phyloP scores from a whole-genome alignment of 1,140 invertebrate species.

The Palaemon carinicauda region DNA sequence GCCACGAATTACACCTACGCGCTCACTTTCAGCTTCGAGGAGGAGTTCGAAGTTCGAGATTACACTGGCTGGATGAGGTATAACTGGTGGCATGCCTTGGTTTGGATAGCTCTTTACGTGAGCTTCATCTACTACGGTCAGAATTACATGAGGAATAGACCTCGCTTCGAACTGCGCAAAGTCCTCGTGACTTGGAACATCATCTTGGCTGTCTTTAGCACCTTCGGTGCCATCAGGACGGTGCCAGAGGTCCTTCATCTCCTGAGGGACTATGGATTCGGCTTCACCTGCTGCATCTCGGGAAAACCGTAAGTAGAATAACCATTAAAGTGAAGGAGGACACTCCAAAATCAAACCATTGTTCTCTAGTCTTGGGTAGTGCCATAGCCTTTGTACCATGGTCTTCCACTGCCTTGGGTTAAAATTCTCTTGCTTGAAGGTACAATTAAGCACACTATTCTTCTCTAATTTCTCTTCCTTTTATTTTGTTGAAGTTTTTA shows the following conservation, averaged over 20 bases:
- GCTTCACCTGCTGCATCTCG: slow-evolving; percentile 92
- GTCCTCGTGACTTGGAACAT: slow-evolving; percentile 91
- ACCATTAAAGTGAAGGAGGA: no score
- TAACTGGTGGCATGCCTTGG: slow-evolving; percentile 93
- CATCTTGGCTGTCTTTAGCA: slow-evolving; percentile 89
- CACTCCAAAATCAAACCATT: no score
- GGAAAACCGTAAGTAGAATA: slow-evolving; percentile 71
- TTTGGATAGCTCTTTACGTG: slow-evolving; percentile 87
- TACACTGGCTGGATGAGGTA: slow-evolving; percentile 92
- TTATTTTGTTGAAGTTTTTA: no score
- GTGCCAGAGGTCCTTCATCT: slow-evolving; percentile 87
- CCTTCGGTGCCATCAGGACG: slow-evolving; percentile 87
- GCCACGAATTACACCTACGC: slow-evolving; percentile 82
- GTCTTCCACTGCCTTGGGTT: no score
- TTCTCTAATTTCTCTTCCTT: no score
- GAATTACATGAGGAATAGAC: slow-evolving; percentile 88
- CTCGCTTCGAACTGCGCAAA: slow-evolving; percentile 84
- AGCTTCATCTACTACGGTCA: slow-evolving; percentile 91
- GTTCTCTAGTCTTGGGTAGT: no score
- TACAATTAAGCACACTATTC: no score
- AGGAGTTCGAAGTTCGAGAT: slow-evolving; percentile 85
- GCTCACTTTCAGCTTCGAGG: slow-evolving; percentile 92
- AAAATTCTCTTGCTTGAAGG: no score
- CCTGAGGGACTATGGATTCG: slow-evolving; percentile 84
- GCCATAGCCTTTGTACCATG: no score